Conservation (phyloP, 2,888 invertebrate species). For the Callyntrura sp. region DNA sequence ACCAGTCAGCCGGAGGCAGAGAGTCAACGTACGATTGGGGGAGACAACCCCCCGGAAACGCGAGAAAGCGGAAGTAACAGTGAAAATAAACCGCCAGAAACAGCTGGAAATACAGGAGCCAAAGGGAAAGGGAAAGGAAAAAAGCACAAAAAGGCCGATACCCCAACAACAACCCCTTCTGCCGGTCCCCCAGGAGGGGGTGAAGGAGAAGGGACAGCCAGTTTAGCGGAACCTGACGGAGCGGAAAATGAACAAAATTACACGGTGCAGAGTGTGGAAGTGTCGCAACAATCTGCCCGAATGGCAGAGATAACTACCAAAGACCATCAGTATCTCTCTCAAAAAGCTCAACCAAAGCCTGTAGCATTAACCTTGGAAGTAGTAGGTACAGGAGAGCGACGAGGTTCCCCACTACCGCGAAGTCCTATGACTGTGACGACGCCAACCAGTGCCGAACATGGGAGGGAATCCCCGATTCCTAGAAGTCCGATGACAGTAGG, state of each 20-base stretch:
- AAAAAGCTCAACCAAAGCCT: too few species aligned
- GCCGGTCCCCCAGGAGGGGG: too few species aligned
- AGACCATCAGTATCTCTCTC: not conserved
- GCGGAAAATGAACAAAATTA: not conserved
- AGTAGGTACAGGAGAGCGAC: not conserved
- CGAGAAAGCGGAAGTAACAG: not conserved
- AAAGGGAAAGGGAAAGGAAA: conserved; percentile 11
- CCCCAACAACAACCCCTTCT: not conserved
- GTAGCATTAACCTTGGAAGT: not conserved
- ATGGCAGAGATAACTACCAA: not conserved
- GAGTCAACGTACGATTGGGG: too few species aligned
- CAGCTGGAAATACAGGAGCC: too few species aligned
- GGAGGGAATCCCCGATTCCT: not conserved
- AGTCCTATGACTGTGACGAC: conserved; percentile 23
- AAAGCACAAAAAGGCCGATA: conserved; percentile 13
- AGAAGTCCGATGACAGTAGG: not conserved
- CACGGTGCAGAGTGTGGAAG: not conserved
- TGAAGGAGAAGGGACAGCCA: not conserved
- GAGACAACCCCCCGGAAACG: not conserved
- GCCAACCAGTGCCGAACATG: conserved; percentile 2
- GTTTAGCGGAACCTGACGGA: not conserved
- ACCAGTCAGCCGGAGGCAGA: too few species aligned
- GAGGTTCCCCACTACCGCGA: conserved; percentile 9
- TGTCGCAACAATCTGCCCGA: too few species aligned
- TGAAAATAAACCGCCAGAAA: not conserved